Conservation (phyloP, 2,888 invertebrate species). For the Xestia sexstrigata region DNA sequence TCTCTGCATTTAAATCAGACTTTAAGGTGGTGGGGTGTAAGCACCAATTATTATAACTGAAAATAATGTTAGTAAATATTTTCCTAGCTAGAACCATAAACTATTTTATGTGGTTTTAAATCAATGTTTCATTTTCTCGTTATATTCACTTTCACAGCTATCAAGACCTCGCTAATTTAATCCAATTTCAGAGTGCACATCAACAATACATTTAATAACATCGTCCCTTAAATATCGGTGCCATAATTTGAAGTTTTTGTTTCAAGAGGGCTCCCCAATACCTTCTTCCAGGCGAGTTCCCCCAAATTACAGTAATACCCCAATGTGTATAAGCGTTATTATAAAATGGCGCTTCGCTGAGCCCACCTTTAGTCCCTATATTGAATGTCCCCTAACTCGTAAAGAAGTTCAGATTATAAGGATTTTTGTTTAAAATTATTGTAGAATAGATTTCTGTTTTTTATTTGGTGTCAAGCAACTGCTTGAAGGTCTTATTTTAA, state of each 20-base stretch:
- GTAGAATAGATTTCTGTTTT: conserved; percentile 39
- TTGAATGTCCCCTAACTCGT: conserved; percentile 68
- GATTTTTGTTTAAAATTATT: conserved; percentile 46
- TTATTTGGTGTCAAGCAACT: conserved; percentile 35
- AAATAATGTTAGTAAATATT: background rate
- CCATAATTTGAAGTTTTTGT: conserved; percentile 64
- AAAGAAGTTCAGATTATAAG: conserved; percentile 65
- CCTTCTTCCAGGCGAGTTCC: conserved; percentile 68
- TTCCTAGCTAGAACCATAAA: background rate
- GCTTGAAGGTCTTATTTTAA: conserved; percentile 18
- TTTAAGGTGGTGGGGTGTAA: conserved; percentile 25
- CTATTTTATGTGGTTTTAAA: too few relatives aligned
- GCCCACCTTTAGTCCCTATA: conserved; percentile 62
- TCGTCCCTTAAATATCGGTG: conserved; percentile 59
- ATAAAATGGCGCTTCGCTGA: conserved; percentile 60
- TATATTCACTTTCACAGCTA: conserved; percentile 18
- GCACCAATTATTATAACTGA: conserved; percentile 14
- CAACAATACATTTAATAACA: conserved; percentile 56
- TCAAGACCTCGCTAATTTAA: conserved; percentile 37
- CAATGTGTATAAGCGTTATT: conserved; percentile 67
- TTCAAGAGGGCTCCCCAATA: conserved; percentile 41
- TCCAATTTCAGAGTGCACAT: conserved; percentile 38
- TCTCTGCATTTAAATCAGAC: conserved; percentile 30
- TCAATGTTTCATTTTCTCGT: background rate
- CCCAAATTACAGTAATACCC: conserved; percentile 73